Evolutionary conservation across 1,140 invertebrate species (phyloP).

Genomic region (Aradophagus sp.): DNA sequence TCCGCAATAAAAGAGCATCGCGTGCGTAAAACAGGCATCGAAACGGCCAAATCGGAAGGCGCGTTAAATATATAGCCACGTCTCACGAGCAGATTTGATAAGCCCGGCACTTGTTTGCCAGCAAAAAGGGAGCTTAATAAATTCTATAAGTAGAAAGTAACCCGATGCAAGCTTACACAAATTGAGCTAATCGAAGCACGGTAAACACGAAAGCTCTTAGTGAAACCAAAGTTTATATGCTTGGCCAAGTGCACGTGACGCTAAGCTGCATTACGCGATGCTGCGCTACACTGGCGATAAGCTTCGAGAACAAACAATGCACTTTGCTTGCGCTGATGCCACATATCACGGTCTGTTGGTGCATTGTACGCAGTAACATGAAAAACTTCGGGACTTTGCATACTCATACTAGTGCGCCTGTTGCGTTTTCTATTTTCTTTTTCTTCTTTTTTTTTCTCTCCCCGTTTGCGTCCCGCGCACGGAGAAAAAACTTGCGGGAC

Average conservation of each 20-base stretch:
- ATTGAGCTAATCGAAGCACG: slow-evolving; percentile 57
- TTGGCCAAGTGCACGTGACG: slow-evolving; percentile 57
- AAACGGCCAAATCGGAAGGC: no score
- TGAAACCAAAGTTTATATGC: slow-evolving; percentile 59
- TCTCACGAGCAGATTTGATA: slow-evolving; percentile 40
- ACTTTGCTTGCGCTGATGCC: slow-evolving; percentile 58
- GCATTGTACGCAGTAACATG: slow-evolving; percentile 36
- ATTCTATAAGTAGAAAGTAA: slow-evolving; percentile 54
- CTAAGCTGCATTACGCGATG: slow-evolving; percentile 56
- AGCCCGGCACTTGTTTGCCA: slow-evolving; percentile 38
- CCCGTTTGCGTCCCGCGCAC: not conserved
- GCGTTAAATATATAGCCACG: not conserved
- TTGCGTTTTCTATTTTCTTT: slow-evolving; percentile 26
- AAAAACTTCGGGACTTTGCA: slow-evolving; percentile 51
- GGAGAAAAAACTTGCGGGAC: no score
- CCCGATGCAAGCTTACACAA: slow-evolving; percentile 54
- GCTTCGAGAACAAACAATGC: slow-evolving; percentile 59
- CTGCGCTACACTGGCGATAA: slow-evolving; percentile 55
- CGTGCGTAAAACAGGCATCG: no score
- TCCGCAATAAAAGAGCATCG: no score
- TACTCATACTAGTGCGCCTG: slow-evolving; percentile 41
- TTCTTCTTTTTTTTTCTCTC: slow-evolving; percentile 23
- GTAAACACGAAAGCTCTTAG: slow-evolving; percentile 58
- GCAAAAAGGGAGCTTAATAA: slow-evolving; percentile 51
- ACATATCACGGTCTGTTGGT: slow-evolving; percentile 54